Evolutionary conservation across 2,888 invertebrate genomes (phyloP).

Genomic region (Drosophila heteroneura): DNA sequence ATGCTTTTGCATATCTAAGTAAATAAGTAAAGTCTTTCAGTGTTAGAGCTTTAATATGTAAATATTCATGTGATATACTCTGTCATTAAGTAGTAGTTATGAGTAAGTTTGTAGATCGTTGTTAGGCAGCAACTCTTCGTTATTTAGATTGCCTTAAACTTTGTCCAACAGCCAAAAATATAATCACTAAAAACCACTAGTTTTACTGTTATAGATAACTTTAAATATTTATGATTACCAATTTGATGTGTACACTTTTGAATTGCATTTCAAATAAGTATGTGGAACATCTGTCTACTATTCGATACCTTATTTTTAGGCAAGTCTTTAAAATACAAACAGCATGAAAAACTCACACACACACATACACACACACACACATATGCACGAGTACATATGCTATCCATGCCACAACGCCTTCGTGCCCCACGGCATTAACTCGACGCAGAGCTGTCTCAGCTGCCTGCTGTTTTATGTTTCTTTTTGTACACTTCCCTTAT

Average conservation of each 20-base stretch:
- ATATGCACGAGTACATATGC: conserved; percentile 33
- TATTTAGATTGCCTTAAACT: not conserved
- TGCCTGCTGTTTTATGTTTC: conserved; percentile 14
- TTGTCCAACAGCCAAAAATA: not conserved
- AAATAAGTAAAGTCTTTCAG: not conserved
- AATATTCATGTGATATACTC: not conserved
- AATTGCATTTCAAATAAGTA: not conserved
- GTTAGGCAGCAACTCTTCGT: not conserved
- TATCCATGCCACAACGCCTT: conserved; percentile 31
- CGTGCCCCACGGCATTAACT: conserved; percentile 36
- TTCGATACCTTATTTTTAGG: not conserved
- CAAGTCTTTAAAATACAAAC: conserved; percentile 23
- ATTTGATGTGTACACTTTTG: not conserved
- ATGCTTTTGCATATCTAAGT: not conserved
- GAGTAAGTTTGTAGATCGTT: not conserved
- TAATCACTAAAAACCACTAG: not conserved
- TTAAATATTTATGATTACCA: not conserved
- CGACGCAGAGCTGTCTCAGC: conserved; percentile 41
- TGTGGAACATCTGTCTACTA: not conserved
- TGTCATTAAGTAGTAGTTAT: not conserved
- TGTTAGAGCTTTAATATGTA: not conserved
- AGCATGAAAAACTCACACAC: conserved; percentile 4
- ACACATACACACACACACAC: not conserved
- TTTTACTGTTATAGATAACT: not conserved
- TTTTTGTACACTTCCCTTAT: not conserved